These are phyloP conservation scores for Paramacrobiotus metropolitanus DNA, from an alignment of 1,140 invertebrate species.

Conservation along the genomic window DNA sequence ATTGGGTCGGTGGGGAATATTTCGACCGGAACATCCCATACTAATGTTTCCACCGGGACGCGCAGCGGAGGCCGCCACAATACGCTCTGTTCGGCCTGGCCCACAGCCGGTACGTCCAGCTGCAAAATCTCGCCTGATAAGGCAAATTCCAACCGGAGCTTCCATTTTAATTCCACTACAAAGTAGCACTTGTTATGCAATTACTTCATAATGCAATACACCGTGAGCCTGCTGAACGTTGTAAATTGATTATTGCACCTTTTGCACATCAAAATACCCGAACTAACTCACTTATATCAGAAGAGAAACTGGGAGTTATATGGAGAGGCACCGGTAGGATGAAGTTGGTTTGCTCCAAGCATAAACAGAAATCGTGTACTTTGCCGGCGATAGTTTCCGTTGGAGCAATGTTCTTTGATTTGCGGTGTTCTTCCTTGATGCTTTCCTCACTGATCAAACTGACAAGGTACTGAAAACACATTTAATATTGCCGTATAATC, in stretches of 20 bases:
- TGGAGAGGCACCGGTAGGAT: slow-evolving; percentile 76
- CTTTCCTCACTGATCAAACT: slow-evolving; percentile 78
- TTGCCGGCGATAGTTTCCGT: slow-evolving; percentile 36
- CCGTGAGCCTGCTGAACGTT: too few relatives aligned
- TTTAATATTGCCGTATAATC: slow-evolving; percentile 7
- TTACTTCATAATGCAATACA: too few relatives aligned
- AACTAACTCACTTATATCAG: slow-evolving; percentile 39
- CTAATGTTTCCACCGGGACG: slow-evolving; percentile 59
- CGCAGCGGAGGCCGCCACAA: background rate
- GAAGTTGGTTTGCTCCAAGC: slow-evolving; percentile 60
- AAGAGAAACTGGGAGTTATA: slow-evolving; percentile 72
- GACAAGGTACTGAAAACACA: slow-evolving; percentile 33
- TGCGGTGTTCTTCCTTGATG: slow-evolving; percentile 35
- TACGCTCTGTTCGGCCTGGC: background rate
- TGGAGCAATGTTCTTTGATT: slow-evolving; percentile 23
- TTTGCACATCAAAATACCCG: background rate
- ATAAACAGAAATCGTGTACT: slow-evolving; percentile 71
- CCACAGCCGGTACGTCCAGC: background rate
- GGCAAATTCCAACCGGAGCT: slow-evolving; percentile 88
- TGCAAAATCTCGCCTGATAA: slow-evolving; percentile 29
- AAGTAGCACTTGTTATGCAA: too few relatives aligned
- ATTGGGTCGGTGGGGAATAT: slow-evolving; percentile 66
- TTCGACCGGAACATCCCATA: slow-evolving; percentile 83
- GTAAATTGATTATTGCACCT: too few relatives aligned
- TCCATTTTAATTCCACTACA: slow-evolving; percentile 62